Evolutionary conservation across 2,113 vertebrate genomes (phyloP), one percentile per base, ranked within the genome.

Genomic region (Pogonocichla stellata): DNA sequence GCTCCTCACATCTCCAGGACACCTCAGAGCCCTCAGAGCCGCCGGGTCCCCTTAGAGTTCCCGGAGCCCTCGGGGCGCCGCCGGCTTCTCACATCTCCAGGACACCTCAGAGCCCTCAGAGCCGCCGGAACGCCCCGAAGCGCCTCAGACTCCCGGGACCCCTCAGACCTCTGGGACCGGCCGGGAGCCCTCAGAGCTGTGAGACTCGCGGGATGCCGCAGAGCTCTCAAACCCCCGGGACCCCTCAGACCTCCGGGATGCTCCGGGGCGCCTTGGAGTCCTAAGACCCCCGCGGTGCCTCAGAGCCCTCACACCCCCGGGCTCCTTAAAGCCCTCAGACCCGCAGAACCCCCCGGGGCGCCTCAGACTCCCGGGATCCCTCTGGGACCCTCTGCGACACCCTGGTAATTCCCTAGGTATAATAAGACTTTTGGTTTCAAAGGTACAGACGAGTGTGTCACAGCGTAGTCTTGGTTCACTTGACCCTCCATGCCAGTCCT

Each of bases 341-440:
- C 31, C 8, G 19, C 14, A 16, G 17, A 16, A 15, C 11, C 12
- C 17, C 34, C 45, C 24, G 48, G 24, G 25, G 25, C 25, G 14
- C 15, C 12, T 34, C 33, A 47, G 48, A 25, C 51, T 20, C 8
- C 31, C 13, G 16, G 8, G 16, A 45, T 45, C 43, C 43, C 43
- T 45, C 19, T 33, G 34, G 0, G 6, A 19, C 23, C 9, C 29
- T 29, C 79, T 70, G 54, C 14, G 54, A 50, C 12, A 10, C 23
- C 29, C 29, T n/a, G 43, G 5, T n/a, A 2, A 18, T 34, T 60
- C 3, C 0, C 1, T 3, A 17, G 6, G 7, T 23, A 4, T 80
- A 13, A 1, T 14, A 22, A 48, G 31, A 24, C 9, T 65, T 18
- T 7, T 6, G 36, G 23, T 80, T 47, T 42, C 33, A 10, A 12